These are phyloP conservation scores for Chaetodon auriga DNA, from an alignment of 2,113 vertebrate genomes.

Conservation along the genomic window DNA sequence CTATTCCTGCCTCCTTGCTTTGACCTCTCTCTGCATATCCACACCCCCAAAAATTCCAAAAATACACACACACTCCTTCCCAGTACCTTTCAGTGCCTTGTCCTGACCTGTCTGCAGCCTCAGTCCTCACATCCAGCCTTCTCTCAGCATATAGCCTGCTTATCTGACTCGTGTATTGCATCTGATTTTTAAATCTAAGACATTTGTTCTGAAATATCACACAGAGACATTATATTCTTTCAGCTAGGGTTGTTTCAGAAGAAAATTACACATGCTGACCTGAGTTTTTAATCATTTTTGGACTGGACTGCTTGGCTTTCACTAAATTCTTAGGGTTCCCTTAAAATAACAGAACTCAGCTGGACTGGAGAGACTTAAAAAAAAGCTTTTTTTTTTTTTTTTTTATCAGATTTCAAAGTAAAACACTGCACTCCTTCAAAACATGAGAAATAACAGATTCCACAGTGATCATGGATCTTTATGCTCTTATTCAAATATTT, in stretches of 20 bases:
- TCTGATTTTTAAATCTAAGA: background rate
- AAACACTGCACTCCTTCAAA: background rate
- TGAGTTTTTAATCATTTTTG: background rate
- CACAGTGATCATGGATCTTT: background rate
- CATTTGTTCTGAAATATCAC: background rate
- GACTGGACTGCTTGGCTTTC: background rate
- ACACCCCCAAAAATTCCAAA: constrained; percentile 27
- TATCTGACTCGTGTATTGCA: background rate
- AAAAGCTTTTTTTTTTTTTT: too few species aligned
- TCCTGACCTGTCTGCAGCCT: constrained; percentile 60
- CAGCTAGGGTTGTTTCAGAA: background rate
- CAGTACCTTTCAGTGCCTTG: constrained; percentile 28
- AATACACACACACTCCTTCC: constrained; percentile 24
- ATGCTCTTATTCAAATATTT: background rate
- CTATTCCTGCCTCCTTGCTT: constrained; percentile 26
- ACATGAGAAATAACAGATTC: background rate
- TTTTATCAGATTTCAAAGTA: background rate
- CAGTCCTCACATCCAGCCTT: constrained; percentile 21
- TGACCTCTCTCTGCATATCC: constrained; percentile 49
- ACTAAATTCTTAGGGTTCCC: background rate
- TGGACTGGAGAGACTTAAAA: background rate
- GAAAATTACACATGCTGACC: background rate
- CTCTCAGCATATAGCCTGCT: background rate
- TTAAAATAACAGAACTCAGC: background rate
- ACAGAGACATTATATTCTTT: background rate